Evolutionary conservation across 1,140 invertebrate species (phyloP).

Genomic region (Polypedilum pembai): DNA sequence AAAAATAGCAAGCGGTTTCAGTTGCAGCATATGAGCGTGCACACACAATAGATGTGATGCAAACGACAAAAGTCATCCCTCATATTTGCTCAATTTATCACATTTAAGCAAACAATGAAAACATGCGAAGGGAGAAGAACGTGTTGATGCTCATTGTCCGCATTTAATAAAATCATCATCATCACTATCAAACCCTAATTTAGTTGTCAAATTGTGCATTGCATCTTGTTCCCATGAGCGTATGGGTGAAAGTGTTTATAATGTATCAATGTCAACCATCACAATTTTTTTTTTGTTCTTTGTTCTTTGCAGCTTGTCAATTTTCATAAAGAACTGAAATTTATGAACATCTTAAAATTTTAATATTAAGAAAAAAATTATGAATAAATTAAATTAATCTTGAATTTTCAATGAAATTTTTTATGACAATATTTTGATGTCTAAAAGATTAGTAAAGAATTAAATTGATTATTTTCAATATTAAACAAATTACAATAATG

Average conservation of each 20-base stretch:
- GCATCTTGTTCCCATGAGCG: neutral
- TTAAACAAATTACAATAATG: too few relatives aligned
- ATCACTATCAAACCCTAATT: constrained; percentile 20
- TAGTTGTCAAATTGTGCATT: constrained; percentile 9
- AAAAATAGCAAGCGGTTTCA: constrained; percentile 7
- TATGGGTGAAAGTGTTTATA: constrained; percentile 5
- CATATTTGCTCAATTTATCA: constrained; percentile 28
- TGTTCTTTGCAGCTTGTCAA: neutral
- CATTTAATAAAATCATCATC: constrained; percentile 27
- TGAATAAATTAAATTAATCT: too few relatives aligned
- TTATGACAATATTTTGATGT: too few relatives aligned
- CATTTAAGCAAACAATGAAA: constrained; percentile 16
- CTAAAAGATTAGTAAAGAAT: too few relatives aligned
- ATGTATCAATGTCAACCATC: constrained; percentile 14
- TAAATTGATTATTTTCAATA: too few relatives aligned
- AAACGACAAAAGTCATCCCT: constrained; percentile 21
- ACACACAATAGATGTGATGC: neutral
- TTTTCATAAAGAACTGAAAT: too few relatives aligned
- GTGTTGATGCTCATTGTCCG: constrained; percentile 15
- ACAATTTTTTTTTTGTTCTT: neutral
- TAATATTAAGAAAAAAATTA: too few relatives aligned
- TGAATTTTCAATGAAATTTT: too few relatives aligned
- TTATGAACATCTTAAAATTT: too few relatives aligned
- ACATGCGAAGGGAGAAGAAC: neutral
- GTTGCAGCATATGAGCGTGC: neutral